These are phyloP conservation scores for Myotis planiceps DNA, from an alignment of 2,797 vertebrate species.

Conservation along the genomic window DNA sequence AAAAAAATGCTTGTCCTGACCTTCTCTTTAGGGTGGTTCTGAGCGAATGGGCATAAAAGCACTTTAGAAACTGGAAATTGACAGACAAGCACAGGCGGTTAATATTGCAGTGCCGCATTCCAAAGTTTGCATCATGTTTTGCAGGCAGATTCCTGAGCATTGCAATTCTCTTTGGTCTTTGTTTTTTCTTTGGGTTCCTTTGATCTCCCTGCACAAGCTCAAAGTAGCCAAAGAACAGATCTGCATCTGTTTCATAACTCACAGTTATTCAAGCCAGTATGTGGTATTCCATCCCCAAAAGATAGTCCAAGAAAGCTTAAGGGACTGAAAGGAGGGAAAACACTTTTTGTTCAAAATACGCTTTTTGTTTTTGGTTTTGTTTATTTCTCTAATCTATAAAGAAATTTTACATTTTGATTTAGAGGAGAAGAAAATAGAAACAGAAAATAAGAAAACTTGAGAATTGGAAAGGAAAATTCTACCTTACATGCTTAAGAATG, in stretches of 20 bases:
- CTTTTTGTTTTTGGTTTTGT: background rate
- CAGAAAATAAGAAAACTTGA: conserved; percentile 31
- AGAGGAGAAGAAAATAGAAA: background rate
- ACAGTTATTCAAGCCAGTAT: background rate
- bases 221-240: conserved; percentile 13
- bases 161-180: conserved; percentile 48
- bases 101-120: background rate
- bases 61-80: background rate
- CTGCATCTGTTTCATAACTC: conserved; percentile 43
- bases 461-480: background rate
- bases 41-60: background rate
- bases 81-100: background rate
- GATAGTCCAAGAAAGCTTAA: background rate
- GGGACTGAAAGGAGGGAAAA: background rate
- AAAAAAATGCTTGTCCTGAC: background rate
- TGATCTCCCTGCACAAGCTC: conserved; percentile 37
- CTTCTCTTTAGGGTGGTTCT: background rate
- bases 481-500: background rate
- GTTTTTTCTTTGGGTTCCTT: conserved; percentile 39
- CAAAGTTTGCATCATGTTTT: background rate
- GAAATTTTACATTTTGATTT: conserved; percentile 14
- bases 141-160: background rate
- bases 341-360: background rate
- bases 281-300: background rate
- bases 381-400: background rate